Evolutionary conservation across 2,797 vertebrate species (phyloP), one percentile per base, ranked within the genome.

Genomic region (Anisognathus igniventris): DNA sequence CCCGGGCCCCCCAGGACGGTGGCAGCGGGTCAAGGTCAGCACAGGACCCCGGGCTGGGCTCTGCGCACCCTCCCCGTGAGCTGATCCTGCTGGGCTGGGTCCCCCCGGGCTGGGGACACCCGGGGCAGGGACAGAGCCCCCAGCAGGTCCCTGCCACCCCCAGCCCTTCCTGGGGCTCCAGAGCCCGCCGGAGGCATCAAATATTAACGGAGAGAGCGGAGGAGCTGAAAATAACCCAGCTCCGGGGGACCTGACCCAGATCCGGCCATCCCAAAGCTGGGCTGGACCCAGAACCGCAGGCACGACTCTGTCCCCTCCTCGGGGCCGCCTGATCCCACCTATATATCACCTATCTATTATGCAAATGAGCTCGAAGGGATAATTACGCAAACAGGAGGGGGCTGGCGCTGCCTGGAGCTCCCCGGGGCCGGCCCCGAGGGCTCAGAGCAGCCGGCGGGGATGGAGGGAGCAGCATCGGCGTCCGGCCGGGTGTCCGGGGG

Each of bases 221-320:
- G 70, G 73, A 93, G 93, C 95, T 33, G 77, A 92, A 96, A 96
- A 97, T 95, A 95, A 40, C 80, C 92, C 61, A 60, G 37, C 53
- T 77, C 31, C 60, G 6, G 37, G 90, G 95, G 95, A 93, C 33
- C 56, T 96, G 96, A 88, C 96, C 95, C 95, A 95, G 66, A 96
- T 96, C 76, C 9, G 3, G 20, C 33, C 85, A 62, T 45, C 48
- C 80, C 62, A 18, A 24, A 31, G 86, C 90, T 9, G 71, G 10
- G 48, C 61, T 40, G 92, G 66, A 87, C 89, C 78, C 74, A 33
- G n/a, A 50, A 20, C 89, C 48, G 31, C 64, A 1, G 8, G 40
- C 67, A 47, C 3, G 0, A 22, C 37, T 7, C 35, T 4, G 62
- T 87, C 12, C 79, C 85, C 72, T 61, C 56, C 67, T 25, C 60